Percentiles rank a stretch among this genome's conserved stretches.
phyloP scores from a whole-genome alignment of 2,888 invertebrate genomes.

The Zygothrica quintamaculata region DNA sequence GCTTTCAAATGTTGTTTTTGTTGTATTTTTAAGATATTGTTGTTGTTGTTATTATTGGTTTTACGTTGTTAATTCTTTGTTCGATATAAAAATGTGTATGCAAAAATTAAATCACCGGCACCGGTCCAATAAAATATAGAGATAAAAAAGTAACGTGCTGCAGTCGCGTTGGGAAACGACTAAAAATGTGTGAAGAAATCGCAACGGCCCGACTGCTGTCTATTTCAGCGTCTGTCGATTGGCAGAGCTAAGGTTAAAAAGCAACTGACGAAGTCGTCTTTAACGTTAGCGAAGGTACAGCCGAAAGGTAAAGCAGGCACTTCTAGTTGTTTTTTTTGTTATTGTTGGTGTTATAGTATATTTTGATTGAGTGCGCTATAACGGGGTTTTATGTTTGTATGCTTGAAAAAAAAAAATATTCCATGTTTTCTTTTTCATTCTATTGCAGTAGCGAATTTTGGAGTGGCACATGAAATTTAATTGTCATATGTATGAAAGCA shows the following conservation, averaged over 20 bases:
- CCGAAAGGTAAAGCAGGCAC: conserved; percentile 55
- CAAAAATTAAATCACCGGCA: conserved; percentile 17
- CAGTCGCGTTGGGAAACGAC: conserved; percentile 65
- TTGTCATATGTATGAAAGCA: conserved; percentile 36
- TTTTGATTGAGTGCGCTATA: conserved; percentile 45
- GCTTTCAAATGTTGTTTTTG: conserved; percentile 19
- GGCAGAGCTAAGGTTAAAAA: conserved; percentile 71
- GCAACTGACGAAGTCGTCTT: conserved; percentile 40
- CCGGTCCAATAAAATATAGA: conserved; percentile 19
- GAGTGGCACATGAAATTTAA: conserved; percentile 48
- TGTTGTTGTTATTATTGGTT: background rate
- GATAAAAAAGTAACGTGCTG: conserved; percentile 48
- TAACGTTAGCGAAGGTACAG: conserved; percentile 51
- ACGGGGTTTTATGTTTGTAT: conserved; percentile 40
- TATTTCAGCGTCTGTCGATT: conserved; percentile 55
- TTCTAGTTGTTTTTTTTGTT: conserved; percentile 18
- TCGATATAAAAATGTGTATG: conserved; percentile 35
- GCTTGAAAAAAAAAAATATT: conserved; percentile 16
- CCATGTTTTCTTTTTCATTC: conserved; percentile 20
- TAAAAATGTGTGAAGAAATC: conserved; percentile 62
- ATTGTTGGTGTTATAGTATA: conserved; percentile 33
- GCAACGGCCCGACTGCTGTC: conserved; percentile 43
- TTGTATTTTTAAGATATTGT: background rate
- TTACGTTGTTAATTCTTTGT: conserved; percentile 35
- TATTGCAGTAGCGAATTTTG: conserved; percentile 44